These are phyloP conservation scores for Leptodactylus fallax DNA, from an alignment of 2,797 vertebrate genomes.

Conservation along the genomic window DNA sequence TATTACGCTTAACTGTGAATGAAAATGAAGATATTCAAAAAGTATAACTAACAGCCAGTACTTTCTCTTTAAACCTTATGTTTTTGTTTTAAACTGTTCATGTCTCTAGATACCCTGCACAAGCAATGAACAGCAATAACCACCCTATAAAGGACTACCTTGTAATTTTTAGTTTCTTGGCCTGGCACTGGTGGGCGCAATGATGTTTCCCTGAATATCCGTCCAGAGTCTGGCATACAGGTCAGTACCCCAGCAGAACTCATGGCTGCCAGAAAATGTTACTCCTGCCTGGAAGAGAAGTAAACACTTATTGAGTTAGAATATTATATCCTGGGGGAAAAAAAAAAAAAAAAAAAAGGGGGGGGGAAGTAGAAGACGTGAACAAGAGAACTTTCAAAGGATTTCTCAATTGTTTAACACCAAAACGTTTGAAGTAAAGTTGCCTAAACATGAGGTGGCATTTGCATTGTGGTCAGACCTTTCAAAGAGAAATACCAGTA, in stretches of 20 bases:
- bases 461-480: neutral
- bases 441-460: neutral
- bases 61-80: no score
- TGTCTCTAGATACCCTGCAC: no score
- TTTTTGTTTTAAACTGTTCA: no score
- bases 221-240: constrained; percentile 87
- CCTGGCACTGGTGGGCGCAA: constrained; percentile 95
- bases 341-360: no score
- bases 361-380: no score
- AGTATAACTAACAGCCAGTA: no score
- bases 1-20: neutral
- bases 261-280: constrained; percentile 80
- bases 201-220: constrained; percentile 97
- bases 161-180: constrained; percentile 78
- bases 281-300: neutral
- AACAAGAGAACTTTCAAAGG: neutral
- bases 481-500: neutral
- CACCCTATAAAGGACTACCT: constrained; percentile 2
- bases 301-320: neutral
- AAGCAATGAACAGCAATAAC: neutral
- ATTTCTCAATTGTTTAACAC: neutral
- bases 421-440: neutral
- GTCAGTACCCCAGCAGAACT: constrained; percentile 82
- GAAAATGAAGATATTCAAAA: neutral
- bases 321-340: neutral